phyloP scores from a whole-genome alignment of 1,140 invertebrate species.

The Drosophila serrata region DNA sequence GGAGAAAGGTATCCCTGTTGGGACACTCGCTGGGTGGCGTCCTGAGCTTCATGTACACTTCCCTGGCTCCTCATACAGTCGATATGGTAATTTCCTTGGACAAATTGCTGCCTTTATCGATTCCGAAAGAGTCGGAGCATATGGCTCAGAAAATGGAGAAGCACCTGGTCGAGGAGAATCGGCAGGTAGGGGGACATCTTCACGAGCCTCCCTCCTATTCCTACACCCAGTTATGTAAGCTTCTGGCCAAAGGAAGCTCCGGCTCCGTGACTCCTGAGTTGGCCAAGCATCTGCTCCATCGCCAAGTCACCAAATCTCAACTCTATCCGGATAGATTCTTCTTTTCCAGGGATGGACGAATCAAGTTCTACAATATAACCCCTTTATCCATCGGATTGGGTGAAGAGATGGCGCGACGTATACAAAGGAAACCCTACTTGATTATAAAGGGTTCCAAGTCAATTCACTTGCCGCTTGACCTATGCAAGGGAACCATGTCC shows the following conservation, averaged over 20 bases:
- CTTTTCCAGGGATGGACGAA: constrained; percentile 87
- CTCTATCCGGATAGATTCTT: constrained; percentile 87
- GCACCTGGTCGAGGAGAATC: constrained; percentile 56
- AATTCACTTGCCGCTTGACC: background rate
- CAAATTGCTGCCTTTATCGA: constrained; percentile 84
- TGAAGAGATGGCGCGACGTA: constrained; percentile 46
- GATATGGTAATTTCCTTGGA: constrained; percentile 88
- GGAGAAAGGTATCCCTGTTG: constrained; percentile 89
- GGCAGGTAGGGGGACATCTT: constrained; percentile 16
- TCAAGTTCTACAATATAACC: constrained; percentile 78
- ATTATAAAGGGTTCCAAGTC: constrained; percentile 62
- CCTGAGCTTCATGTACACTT: constrained; percentile 86
- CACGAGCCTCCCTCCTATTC: constrained; percentile 87
- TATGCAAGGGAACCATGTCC: constrained; percentile 85
- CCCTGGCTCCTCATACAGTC: constrained; percentile 87
- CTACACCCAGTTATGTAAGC: constrained; percentile 86
- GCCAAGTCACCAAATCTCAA: constrained; percentile 86
- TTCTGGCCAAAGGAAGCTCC: constrained; percentile 85
- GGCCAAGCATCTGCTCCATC: constrained; percentile 86
- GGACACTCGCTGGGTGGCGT: constrained; percentile 89
- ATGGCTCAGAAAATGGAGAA: constrained; percentile 26
- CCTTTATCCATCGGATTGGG: constrained; percentile 10
- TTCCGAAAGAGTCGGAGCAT: background rate
- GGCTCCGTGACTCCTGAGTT: constrained; percentile 86
- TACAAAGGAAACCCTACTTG: constrained; percentile 60